phyloP scores from a whole-genome alignment of 2,113 vertebrate genomes.

The Saimiri boliviensis region DNA sequence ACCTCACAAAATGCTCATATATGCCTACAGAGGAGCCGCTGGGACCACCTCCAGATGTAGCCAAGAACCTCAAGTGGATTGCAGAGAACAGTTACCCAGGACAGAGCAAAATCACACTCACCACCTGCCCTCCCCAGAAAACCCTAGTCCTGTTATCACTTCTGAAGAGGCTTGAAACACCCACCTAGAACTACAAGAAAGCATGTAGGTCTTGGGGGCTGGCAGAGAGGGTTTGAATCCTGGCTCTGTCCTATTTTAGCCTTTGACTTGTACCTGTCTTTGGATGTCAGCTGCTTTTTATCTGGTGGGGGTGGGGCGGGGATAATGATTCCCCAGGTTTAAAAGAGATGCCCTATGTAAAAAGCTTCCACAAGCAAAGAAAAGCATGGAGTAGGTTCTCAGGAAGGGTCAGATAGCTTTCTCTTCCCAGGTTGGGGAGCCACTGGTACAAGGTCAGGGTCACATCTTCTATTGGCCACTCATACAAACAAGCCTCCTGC shows the following conservation, averaged over 20 bases:
- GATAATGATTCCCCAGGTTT: not conserved
- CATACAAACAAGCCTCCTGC: not conserved
- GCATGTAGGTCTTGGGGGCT: not conserved
- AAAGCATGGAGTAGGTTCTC: not conserved
- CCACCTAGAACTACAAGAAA: not conserved
- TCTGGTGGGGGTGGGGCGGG: not conserved
- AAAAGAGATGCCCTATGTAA: not conserved
- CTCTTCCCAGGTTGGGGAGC: not conserved
- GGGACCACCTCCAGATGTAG: not conserved
- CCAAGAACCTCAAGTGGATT: not conserved
- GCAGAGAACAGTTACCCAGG: conserved; percentile 31
- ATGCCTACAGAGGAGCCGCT: not conserved
- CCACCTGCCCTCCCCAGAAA: conserved; percentile 48
- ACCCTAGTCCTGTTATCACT: not conserved
- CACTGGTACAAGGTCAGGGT: not conserved
- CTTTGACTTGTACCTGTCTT: not conserved
- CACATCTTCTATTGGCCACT: not conserved
- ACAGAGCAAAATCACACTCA: conserved; percentile 55
- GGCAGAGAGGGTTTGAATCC: not conserved
- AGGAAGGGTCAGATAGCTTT: not conserved
- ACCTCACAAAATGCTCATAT: not conserved
- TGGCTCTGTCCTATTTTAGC: not conserved
- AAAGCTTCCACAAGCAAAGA: not conserved
- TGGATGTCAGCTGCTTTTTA: not conserved
- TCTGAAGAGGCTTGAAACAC: not conserved